phyloP scores from a whole-genome alignment of 2,797 vertebrate genomes.

The Pangasius sanitwongsei region DNA sequence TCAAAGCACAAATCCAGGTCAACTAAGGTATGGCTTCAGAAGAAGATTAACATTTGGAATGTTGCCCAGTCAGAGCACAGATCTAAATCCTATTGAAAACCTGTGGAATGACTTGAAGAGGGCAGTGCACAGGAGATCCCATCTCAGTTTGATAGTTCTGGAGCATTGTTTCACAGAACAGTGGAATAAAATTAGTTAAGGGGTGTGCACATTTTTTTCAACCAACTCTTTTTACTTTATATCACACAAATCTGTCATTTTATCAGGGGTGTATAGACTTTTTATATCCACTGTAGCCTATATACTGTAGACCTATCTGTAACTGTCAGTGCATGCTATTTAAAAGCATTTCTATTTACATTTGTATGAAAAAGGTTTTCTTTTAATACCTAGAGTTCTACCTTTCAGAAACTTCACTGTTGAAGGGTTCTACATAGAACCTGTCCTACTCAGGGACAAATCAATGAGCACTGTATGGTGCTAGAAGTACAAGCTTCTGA shows the following conservation, averaged over 20 bases:
- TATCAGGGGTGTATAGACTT: neutral
- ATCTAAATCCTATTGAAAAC: constrained; percentile 5
- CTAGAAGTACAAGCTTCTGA: neutral
- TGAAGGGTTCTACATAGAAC: neutral
- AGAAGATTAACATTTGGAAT: neutral
- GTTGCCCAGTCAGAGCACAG: neutral
- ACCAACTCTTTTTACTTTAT: neutral
- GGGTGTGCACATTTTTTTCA: neutral
- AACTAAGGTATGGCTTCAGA: neutral
- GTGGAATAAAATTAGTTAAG: neutral
- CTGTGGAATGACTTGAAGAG: neutral
- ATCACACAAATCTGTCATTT: neutral
- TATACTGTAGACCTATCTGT: neutral
- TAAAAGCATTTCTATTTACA: neutral
- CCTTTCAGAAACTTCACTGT: neutral
- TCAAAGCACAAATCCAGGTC: neutral
- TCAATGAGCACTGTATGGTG: neutral
- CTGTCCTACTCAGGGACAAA: neutral
- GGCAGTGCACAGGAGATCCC: neutral
- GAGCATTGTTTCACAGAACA: neutral
- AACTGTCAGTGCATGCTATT: neutral
- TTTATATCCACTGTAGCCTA: too few species aligned
- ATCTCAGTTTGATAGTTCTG: neutral
- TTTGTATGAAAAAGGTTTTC: too few species aligned
- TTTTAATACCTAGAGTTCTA: neutral